Percentiles rank a stretch among this genome's conserved stretches.
Evolutionary conservation across 2,113 vertebrate species (phyloP).

Genomic region (Propithecus coquereli): DNA sequence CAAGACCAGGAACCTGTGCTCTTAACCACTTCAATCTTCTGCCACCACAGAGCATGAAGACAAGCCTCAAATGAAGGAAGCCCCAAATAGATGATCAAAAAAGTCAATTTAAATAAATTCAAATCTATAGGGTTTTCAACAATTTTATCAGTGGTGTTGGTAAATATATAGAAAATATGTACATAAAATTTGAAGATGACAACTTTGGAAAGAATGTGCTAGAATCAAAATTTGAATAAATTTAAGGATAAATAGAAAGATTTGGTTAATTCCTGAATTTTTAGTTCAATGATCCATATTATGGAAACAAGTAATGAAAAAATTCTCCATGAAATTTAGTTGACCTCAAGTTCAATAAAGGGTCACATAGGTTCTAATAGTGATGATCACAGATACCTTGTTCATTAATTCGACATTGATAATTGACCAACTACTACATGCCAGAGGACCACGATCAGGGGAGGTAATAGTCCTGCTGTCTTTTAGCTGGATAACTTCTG

Average conservation of each 20-base stretch:
- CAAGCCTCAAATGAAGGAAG: background rate
- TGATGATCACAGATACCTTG: background rate
- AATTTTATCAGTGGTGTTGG: background rate
- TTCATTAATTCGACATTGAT: background rate
- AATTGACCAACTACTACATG: background rate
- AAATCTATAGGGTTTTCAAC: background rate
- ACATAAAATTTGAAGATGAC: background rate
- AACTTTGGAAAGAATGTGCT: background rate
- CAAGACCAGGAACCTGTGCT: background rate
- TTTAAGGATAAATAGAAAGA: background rate
- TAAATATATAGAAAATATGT: background rate
- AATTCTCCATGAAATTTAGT: background rate
- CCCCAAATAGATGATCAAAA: background rate
- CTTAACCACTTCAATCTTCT: background rate
- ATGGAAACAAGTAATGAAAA: background rate
- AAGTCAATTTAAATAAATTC: background rate
- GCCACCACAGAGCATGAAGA: background rate
- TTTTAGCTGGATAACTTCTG: background rate
- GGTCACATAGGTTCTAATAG: background rate
- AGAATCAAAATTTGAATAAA: slow-evolving; percentile 12
- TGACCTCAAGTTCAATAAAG: background rate
- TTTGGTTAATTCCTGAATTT: background rate
- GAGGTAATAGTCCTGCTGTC: background rate
- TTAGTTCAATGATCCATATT: background rate
- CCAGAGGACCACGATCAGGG: background rate